Evolutionary conservation across 2,797 vertebrate species (phyloP).

Genomic region (Sebastes trivittatus): DNA sequence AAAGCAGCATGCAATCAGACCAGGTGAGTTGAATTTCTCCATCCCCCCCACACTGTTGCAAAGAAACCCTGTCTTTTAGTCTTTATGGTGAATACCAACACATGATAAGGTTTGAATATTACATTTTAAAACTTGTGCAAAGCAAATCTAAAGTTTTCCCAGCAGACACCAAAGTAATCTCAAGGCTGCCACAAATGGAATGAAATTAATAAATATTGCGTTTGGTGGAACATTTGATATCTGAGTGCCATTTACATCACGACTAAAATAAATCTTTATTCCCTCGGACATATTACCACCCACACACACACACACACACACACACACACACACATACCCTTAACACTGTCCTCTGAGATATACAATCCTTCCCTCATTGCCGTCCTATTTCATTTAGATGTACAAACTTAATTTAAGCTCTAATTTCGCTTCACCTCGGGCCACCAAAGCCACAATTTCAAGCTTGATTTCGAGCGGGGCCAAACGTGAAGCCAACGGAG

Average conservation of each 20-base stretch:
- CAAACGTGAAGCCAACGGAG: conserved; percentile 5
- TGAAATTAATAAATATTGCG: neutral
- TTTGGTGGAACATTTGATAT: neutral
- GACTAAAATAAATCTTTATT: neutral
- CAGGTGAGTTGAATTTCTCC: neutral
- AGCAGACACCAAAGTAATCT: neutral
- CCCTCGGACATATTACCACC: neutral
- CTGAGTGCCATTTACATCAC: neutral
- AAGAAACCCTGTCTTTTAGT: neutral
- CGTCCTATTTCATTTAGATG: neutral
- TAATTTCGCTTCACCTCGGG: conserved; percentile 1
- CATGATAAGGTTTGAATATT: neutral
- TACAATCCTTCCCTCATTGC: neutral
- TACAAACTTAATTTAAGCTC: neutral
- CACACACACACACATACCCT: neutral
- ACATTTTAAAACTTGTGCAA: neutral
- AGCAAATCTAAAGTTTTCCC: neutral
- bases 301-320: neutral
- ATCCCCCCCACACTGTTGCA: neutral
- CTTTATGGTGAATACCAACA: neutral
- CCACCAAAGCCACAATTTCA: neutral
- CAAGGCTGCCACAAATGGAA: neutral
- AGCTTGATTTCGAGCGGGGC: neutral
- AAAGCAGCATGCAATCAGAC: neutral
- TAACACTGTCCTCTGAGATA: neutral